These are phyloP conservation scores for roundworm (Caenorhabditis elegans) DNA, from an alignment of 1,140 invertebrate genomes.

Conservation along the genomic window DNA sequence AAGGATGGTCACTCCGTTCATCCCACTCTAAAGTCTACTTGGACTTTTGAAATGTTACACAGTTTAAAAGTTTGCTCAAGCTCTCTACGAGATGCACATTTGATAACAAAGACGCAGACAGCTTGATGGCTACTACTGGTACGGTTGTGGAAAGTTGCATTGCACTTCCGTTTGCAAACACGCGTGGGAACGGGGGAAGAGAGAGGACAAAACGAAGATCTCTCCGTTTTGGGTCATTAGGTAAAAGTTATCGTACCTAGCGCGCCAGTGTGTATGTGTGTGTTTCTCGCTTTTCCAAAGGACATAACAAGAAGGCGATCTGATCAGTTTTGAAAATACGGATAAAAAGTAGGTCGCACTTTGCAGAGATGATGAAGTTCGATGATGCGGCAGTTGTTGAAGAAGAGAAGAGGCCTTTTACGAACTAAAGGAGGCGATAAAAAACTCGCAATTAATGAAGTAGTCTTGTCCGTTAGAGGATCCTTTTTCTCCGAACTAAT, in stretches of 20 bases:
- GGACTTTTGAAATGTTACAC: background rate
- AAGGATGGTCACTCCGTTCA: too few species aligned
- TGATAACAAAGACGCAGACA: background rate
- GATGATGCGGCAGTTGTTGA: background rate
- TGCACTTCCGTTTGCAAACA: background rate
- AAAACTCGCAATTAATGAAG: conserved; percentile 31
- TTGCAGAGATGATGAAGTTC: conserved; percentile 29
- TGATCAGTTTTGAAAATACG: conserved; percentile 33
- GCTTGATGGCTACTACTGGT: background rate
- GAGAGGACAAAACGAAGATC: background rate
- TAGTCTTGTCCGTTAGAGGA: background rate
- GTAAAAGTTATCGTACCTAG: conserved; percentile 30
- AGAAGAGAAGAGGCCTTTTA: background rate
- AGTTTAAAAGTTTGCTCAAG: background rate
- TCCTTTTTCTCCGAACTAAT: background rate
- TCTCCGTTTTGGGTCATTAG: conserved; percentile 29
- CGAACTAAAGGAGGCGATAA: background rate
- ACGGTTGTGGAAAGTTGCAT: conserved; percentile 6
- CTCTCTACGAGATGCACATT: background rate
- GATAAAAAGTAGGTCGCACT: conserved; percentile 31
- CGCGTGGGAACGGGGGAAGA: conserved; percentile 21
- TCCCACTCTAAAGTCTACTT: too few species aligned
- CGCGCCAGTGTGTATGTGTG: conserved; percentile 16
- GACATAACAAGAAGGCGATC: background rate
- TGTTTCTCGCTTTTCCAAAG: conserved; percentile 16